These are phyloP conservation scores for Lineus longissimus DNA, from an alignment of 1,140 invertebrate genomes.

Conservation along the genomic window DNA sequence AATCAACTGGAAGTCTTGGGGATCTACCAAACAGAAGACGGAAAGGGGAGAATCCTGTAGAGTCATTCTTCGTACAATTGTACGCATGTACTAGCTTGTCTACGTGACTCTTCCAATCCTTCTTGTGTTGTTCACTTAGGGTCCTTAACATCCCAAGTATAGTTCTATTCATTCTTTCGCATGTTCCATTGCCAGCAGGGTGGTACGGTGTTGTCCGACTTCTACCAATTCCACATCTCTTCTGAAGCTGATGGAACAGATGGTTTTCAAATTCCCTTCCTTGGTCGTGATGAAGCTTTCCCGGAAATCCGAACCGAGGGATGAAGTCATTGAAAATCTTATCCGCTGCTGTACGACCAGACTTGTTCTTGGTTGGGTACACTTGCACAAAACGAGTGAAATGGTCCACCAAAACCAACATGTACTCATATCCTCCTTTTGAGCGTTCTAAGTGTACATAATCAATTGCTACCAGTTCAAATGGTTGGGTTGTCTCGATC, in stretches of 20 bases:
- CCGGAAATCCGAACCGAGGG: constrained; percentile 19
- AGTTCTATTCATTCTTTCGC: constrained; percentile 8
- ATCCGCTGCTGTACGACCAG: too few relatives aligned
- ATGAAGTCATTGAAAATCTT: too few relatives aligned
- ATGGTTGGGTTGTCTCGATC: constrained; percentile 14
- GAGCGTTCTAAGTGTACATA: constrained; percentile 19
- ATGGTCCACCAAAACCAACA: too few relatives aligned
- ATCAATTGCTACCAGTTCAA: constrained; percentile 18
- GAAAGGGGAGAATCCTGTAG: constrained; percentile 13
- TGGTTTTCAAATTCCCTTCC: too few relatives aligned
- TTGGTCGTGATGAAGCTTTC: constrained; percentile 23
- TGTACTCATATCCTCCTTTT: too few relatives aligned
- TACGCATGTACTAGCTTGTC: constrained; percentile 9
- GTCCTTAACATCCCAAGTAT: constrained; percentile 17
- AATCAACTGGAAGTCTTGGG: too few relatives aligned
- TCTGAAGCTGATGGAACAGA: constrained; percentile 16
- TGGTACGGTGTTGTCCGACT: constrained; percentile 19
- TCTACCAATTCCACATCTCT: neutral
- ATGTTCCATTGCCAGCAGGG: constrained; percentile 12
- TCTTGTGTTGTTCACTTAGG: constrained; percentile 7
- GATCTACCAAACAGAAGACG: constrained; percentile 19
- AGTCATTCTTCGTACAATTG: constrained; percentile 14
- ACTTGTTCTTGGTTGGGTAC: too few relatives aligned
- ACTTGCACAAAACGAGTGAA: too few relatives aligned
- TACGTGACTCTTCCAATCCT: too few relatives aligned